Evolutionary conservation across 2,888 invertebrate species (phyloP), one percentile per base, ranked within the genome.

Genomic region (Argyra leucocephala): DNA sequence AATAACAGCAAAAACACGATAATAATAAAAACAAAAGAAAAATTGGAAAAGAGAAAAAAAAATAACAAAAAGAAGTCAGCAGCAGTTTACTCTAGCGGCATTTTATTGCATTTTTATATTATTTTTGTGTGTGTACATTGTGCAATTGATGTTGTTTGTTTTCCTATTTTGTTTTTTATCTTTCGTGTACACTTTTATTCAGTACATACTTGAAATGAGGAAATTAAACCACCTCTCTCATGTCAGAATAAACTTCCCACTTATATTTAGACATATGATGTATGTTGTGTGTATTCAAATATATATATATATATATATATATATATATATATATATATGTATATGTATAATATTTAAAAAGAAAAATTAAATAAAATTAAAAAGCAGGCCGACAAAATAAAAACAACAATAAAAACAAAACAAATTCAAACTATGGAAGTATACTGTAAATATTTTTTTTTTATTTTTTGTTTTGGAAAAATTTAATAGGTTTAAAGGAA

Each of bases 221-320:
- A 48, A 48, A 48, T 48, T 48, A 48, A 48, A 48, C 48, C 48
- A 48, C 48, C 48, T 48, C n/a, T 48, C 18, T n/a, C 48, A 48
- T 48, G 48, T 48, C 15, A 48, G 48, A 48, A 48, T 48, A 15
- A 48, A 48, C 48, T 48, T 48, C 48, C 48, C 48, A 48, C 31
- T 31, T 31, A 31, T 31, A 31, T 10, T 10, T 10, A 26, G 12
- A 31, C 7, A 31, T 18, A 48, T n/a, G n/a, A n/a, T n/a, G n/a
- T n/a, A n/a, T n/a, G n/a, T n/a, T n/a, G n/a, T n/a, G n/a, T n/a
- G n/a, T n/a, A n/a, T n/a, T n/a, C n/a, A n/a, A n/a, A 48, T 15
- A 48, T 12, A 48, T 18, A 15, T 12, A 37, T 12, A 26, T 10
- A 48, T 12, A 48, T 12, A 9, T 18, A n/a, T 12, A 48, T 3